Evolutionary conservation across 2,888 invertebrate species (phyloP).

Genomic region (Allophyes oxyacanthae): DNA sequence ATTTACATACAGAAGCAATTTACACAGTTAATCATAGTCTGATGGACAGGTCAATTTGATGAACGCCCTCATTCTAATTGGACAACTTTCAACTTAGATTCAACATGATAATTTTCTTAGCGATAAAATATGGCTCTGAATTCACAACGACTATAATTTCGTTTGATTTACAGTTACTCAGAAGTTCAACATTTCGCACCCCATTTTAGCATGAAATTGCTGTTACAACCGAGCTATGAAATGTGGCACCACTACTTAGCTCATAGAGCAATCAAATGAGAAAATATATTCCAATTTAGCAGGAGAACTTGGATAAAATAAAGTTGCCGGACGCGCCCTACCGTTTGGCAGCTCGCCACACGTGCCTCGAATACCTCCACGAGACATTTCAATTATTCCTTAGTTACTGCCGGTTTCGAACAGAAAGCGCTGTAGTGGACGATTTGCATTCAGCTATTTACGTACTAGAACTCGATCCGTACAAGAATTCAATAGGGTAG

Average conservation of each 20-base stretch:
- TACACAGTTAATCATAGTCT: conserved; percentile 43
- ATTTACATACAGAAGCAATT: conserved; percentile 51
- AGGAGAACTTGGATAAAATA: conserved; percentile 55
- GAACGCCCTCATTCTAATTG: conserved; percentile 44
- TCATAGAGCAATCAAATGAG: conserved; percentile 59
- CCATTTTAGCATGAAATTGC: conserved; percentile 73
- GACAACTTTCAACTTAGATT: conserved; percentile 45
- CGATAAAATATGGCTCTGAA: conserved; percentile 70
- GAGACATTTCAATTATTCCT: conserved; percentile 75
- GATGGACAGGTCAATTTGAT: conserved; percentile 46
- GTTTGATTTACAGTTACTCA: conserved; percentile 75
- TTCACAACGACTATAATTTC: conserved; percentile 72
- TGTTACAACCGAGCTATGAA: conserved; percentile 60
- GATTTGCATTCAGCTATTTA: conserved; percentile 68
- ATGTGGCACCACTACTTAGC: conserved; percentile 55
- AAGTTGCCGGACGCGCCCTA: conserved; percentile 51
- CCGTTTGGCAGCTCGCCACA: conserved; percentile 74
- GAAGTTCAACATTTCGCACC: conserved; percentile 71
- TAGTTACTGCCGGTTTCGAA: conserved; percentile 52
- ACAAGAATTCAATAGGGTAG: conserved; percentile 60
- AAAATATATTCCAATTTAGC: conserved; percentile 63
- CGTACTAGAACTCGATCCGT: conserved; percentile 63
- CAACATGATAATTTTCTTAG: conserved; percentile 74
- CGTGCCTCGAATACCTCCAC: conserved; percentile 63
- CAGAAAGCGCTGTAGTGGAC: conserved; percentile 50